Evolutionary conservation across 2,888 invertebrate genomes (phyloP).

Genomic region (Troides oblongomaculatus): DNA sequence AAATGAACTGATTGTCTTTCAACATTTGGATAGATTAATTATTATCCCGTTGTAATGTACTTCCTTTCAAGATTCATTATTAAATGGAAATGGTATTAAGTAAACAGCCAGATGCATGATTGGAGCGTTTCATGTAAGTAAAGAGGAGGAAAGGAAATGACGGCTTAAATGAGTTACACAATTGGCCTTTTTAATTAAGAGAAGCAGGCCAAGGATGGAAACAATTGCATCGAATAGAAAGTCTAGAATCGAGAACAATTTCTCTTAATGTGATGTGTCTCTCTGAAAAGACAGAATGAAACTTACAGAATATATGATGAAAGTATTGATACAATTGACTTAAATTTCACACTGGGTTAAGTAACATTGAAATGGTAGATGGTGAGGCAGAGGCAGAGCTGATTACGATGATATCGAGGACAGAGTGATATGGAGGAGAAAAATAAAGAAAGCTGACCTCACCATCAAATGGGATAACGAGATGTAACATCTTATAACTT

Average conservation of each 20-base stretch:
- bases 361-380: no score
- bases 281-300: neutral
- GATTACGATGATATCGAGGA: no score
- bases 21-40: neutral
- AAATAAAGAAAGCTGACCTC: no score
- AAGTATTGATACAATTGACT: neutral
- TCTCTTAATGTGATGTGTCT: neutral
- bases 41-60: neutral
- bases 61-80: neutral
- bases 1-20: neutral
- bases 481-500: no score
- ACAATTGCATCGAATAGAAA: neutral
- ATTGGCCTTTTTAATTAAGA: constrained; percentile 22
- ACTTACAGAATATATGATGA: neutral
- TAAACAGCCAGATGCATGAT: neutral
- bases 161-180: constrained; percentile 16
- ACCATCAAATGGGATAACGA: no score
- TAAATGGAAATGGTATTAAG: neutral
- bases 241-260: constrained; percentile 2
- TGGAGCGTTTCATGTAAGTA: neutral
- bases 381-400: no score
- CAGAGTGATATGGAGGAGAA: no score
- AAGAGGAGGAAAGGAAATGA: constrained; percentile 10
- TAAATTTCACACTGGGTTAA: no score
- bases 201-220: constrained; percentile 9